Conservation (phyloP, 2,888 invertebrate species). For the Orthonevra nobilis region DNA sequence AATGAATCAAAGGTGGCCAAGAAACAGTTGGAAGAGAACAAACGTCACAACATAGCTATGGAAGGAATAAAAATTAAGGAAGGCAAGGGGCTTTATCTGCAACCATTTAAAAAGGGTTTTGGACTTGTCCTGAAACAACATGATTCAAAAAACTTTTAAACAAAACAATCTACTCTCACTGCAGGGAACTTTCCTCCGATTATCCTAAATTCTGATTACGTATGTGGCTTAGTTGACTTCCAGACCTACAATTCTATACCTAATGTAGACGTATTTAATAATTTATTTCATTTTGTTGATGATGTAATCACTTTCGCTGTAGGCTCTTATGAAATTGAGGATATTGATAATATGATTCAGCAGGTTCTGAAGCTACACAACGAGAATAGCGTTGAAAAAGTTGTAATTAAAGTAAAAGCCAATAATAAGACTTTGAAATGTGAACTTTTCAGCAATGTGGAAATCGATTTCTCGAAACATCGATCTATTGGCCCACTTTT, state of each 20-base stretch:
- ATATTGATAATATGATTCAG: conserved; percentile 71
- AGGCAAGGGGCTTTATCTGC: not conserved
- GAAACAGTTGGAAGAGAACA: conserved; percentile 73
- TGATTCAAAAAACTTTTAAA: conserved; percentile 72
- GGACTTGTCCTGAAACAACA: conserved; percentile 37
- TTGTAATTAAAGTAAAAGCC: conserved; percentile 33
- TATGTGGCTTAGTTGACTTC: conserved; percentile 74
- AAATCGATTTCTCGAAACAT: conserved; percentile 41
- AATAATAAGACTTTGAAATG: conserved; percentile 54
- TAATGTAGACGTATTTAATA: conserved; percentile 75
- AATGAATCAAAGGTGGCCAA: conserved; percentile 74
- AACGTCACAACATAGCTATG: conserved; percentile 76
- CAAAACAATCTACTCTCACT: conserved; percentile 48
- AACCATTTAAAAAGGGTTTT: conserved; percentile 8
- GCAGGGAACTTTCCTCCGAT: conserved; percentile 49
- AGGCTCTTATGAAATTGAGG: conserved; percentile 75
- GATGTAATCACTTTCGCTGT: conserved; percentile 71
- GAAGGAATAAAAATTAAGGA: conserved; percentile 69
- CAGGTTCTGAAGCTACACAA: not conserved
- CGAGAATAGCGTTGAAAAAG: not conserved
- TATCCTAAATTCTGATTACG: conserved; percentile 64
- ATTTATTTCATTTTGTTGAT: conserved; percentile 73
- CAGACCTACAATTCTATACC: conserved; percentile 71
- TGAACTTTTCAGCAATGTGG: conserved; percentile 42
- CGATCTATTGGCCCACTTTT: conserved; percentile 41